These are phyloP conservation scores for Polylopha cassiicola DNA, from an alignment of 2,888 invertebrate species.

Conservation along the genomic window DNA sequence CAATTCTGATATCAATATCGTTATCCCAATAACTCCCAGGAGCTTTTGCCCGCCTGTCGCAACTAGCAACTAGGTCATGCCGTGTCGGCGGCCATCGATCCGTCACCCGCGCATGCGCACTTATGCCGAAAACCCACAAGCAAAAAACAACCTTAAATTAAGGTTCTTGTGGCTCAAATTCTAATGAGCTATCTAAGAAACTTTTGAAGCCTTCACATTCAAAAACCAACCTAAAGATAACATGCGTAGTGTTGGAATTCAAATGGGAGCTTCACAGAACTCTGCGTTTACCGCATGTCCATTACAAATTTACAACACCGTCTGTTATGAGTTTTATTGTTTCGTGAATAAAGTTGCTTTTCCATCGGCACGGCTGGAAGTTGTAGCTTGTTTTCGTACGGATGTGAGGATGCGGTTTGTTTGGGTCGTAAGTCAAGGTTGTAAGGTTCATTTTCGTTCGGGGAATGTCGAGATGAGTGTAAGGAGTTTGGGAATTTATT, in stretches of 20 bases:
- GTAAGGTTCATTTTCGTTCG: conserved; percentile 18
- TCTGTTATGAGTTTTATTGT: conserved; percentile 23
- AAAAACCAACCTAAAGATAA: conserved; percentile 27
- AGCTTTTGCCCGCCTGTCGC: conserved; percentile 35
- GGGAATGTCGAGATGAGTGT: not conserved
- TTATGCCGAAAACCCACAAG: conserved; percentile 20
- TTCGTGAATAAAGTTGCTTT: conserved; percentile 20
- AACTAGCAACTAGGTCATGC: conserved; percentile 65
- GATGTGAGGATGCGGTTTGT: conserved; percentile 13
- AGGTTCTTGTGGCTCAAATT: conserved; percentile 26
- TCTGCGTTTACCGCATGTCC: conserved; percentile 34
- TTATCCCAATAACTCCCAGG: conserved; percentile 14
- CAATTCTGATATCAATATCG: conserved; percentile 7
- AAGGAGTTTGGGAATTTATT: conserved; percentile 13
- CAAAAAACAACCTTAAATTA: conserved; percentile 27
- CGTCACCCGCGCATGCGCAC: conserved; percentile 54
- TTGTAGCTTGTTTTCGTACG: conserved; percentile 12
- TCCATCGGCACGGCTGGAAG: conserved; percentile 15
- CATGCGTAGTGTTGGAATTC: conserved; percentile 26
- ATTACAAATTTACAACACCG: conserved; percentile 23
- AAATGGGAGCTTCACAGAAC: not conserved
- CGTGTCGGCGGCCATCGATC: conserved; percentile 66
- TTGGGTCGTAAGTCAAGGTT: conserved; percentile 10
- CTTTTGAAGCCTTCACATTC: no score
- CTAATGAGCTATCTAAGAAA: not conserved